These are phyloP conservation scores for Megalopta genalis DNA, from an alignment of 1,140 invertebrate genomes.

Conservation along the genomic window DNA sequence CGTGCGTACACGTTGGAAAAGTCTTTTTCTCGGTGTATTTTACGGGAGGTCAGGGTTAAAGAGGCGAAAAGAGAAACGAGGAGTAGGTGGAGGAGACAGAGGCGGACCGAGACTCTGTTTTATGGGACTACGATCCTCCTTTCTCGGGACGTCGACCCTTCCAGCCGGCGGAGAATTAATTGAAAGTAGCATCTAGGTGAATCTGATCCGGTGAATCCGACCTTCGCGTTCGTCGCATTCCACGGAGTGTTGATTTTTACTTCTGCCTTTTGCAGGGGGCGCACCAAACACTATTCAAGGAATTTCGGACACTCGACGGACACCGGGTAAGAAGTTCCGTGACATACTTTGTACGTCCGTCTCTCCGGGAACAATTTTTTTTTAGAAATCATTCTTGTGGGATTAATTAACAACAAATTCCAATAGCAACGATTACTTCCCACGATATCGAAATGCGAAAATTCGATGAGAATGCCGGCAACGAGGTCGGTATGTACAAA, in stretches of 20 bases:
- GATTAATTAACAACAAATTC: too few relatives aligned
- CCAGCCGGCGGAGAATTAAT: slow-evolving; percentile 37
- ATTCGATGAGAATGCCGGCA: too few relatives aligned
- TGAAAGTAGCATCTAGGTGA: slow-evolving; percentile 37
- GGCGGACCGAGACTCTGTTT: slow-evolving; percentile 53
- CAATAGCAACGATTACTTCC: too few relatives aligned
- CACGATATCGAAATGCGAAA: too few relatives aligned
- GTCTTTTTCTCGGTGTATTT: slow-evolving; percentile 75
- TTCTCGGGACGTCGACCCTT: slow-evolving; percentile 41
- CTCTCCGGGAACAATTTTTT: too few relatives aligned
- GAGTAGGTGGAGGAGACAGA: slow-evolving; percentile 22
- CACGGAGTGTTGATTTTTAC: neutral
- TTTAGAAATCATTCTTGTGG: too few relatives aligned
- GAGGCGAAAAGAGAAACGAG: slow-evolving; percentile 68
- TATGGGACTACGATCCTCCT: slow-evolving; percentile 50
- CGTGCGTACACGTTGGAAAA: slow-evolving; percentile 74
- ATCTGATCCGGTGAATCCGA: slow-evolving; percentile 21
- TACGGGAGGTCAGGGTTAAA: slow-evolving; percentile 78
- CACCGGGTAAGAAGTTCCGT: neutral
- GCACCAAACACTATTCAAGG: too few relatives aligned
- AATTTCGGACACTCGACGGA: neutral
- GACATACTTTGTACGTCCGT: too few relatives aligned
- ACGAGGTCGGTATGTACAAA: too few relatives aligned
- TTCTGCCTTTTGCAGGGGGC: neutral
- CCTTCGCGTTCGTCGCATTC: neutral